These are phyloP conservation scores for Acanthopagrus latus DNA, from an alignment of 2,797 vertebrate species.

Conservation along the genomic window DNA sequence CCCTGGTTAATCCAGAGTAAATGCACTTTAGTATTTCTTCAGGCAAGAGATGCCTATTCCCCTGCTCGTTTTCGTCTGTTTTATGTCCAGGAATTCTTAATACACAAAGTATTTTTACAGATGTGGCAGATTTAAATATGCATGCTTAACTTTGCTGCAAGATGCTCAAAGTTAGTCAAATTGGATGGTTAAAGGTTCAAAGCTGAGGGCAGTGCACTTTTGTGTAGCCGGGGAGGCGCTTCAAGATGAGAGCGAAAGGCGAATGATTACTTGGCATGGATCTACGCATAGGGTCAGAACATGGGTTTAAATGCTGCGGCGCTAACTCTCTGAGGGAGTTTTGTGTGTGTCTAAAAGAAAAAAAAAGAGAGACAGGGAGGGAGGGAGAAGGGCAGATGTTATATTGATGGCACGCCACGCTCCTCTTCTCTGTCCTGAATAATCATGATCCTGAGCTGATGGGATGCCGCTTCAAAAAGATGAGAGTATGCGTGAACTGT, in stretches of 20 bases:
- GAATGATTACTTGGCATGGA: conserved; percentile 66
- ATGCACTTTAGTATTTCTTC: conserved; percentile 31
- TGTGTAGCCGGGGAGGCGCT: conserved; percentile 42
- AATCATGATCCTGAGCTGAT: conserved; percentile 80
- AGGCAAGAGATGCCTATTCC: conserved; percentile 27
- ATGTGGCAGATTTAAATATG: conserved; percentile 54
- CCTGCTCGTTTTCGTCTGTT: conserved; percentile 48
- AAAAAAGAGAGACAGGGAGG: conserved; percentile 17
- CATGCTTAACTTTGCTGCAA: conserved; percentile 49
- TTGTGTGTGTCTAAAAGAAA: conserved; percentile 53
- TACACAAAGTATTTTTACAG: conserved; percentile 29
- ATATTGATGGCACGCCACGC: conserved; percentile 70
- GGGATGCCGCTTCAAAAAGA: conserved; percentile 79
- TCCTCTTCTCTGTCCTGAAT: conserved; percentile 77
- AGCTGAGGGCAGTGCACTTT: conserved; percentile 44
- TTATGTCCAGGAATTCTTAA: conserved; percentile 52
- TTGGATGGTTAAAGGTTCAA: conserved; percentile 68
- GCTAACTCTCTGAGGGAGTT: conserved; percentile 60
- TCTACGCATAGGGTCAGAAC: conserved; percentile 70
- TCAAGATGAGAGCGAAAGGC: conserved; percentile 55
- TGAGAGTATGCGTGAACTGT: conserved; percentile 77
- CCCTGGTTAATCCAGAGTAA: conserved; percentile 49
- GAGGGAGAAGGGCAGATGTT: conserved; percentile 70
- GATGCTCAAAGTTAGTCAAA: conserved; percentile 60
- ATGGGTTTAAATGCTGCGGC: conserved; percentile 63